Percentiles rank a stretch among this genome's conserved stretches.
Conservation (phyloP, 2,888 invertebrate genomes). For the Brachyptera risi region DNA sequence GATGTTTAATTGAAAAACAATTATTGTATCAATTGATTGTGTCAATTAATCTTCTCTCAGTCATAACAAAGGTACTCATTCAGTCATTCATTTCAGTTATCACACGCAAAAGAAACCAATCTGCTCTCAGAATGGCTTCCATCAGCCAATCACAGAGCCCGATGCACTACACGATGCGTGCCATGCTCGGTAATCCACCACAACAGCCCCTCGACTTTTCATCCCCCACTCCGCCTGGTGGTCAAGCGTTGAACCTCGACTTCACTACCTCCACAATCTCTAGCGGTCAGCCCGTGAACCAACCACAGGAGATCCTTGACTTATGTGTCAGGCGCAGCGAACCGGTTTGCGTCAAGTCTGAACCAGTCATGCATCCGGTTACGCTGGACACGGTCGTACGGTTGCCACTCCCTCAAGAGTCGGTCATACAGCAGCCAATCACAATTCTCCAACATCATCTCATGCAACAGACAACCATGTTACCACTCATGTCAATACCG, state of each 20-base stretch:
- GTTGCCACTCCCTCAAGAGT: neutral
- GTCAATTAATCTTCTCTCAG: no score
- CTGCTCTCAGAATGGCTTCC: neutral
- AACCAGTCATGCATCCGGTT: neutral
- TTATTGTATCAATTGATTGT: no score
- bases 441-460: slow-evolving; percentile 14
- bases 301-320: slow-evolving; percentile 21
- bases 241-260: no score
- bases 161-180: neutral
- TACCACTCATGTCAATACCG: neutral
- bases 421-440: slow-evolving; percentile 1
- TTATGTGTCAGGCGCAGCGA: slow-evolving; percentile 6
- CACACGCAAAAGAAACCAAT: no score
- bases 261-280: slow-evolving; percentile 5
- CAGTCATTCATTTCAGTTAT: no score
- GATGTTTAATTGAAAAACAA: no score
- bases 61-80: no score
- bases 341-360: neutral
- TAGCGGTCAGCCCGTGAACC: neutral
- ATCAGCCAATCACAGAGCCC: neutral
- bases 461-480: neutral
- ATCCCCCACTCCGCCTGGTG: neutral
- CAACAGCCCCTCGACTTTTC: slow-evolving; percentile 21
- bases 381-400: neutral
- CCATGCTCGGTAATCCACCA: neutral